Conservation (phyloP, 2,113 vertebrate species). For the Vulpes vulpes region DNA sequence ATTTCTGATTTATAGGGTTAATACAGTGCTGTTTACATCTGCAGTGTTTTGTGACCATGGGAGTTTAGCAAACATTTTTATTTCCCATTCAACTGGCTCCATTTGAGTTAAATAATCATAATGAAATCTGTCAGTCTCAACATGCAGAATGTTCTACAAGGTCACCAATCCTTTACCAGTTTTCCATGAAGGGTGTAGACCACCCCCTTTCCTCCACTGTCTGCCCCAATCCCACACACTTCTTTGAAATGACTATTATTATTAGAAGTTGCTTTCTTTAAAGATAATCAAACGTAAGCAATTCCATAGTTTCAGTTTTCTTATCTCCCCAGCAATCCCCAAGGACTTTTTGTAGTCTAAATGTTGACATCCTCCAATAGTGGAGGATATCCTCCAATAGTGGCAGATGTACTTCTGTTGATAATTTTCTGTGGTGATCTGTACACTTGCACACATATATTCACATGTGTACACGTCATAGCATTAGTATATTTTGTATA, state of each 20-base stretch:
- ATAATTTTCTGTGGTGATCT: background rate
- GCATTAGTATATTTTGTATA: background rate
- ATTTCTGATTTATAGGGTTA: slow-evolving; percentile 10
- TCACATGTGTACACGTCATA: rapidly evolving
- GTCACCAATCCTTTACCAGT: background rate
- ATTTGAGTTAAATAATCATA: background rate
- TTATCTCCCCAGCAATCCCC: background rate
- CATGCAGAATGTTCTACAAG: background rate
- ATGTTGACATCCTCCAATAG: background rate
- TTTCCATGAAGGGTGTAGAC: background rate
- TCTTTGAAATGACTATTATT: background rate
- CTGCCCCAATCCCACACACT: background rate
- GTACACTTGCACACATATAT: background rate
- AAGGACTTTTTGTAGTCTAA: background rate
- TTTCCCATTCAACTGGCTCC: slow-evolving; percentile 14
- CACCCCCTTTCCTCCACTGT: background rate
- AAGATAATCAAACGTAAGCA: background rate
- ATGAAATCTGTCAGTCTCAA: background rate
- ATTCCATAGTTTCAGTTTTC: background rate
- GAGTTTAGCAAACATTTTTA: background rate
- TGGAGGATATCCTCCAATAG: no score
- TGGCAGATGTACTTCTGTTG: background rate
- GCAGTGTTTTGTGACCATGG: background rate
- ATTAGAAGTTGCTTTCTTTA: slow-evolving; percentile 24
- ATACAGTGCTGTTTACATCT: background rate